Percentiles rank a stretch among this genome's conserved stretches.
These are phyloP conservation scores for Tokudaia tokunoshimensis DNA, from an alignment of 2,797 vertebrate species.

Conservation along the genomic window DNA sequence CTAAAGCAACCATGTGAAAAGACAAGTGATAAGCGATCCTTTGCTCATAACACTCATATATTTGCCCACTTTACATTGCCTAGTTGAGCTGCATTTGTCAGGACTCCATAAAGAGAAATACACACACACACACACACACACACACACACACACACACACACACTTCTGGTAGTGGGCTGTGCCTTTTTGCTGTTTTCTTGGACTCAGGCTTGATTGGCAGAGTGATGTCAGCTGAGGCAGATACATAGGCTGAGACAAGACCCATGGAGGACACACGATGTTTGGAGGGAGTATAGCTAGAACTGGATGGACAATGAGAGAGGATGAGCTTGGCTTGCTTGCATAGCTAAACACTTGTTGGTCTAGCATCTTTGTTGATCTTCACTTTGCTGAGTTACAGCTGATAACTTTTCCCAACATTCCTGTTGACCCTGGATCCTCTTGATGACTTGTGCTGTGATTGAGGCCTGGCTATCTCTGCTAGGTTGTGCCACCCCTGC, in stretches of 20 bases:
- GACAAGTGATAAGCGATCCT: not conserved
- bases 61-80: not conserved
- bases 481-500: not conserved
- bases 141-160: not conserved
- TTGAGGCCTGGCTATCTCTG: not conserved
- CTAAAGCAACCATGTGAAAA: not conserved
- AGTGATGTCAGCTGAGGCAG: not conserved
- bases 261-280: not conserved
- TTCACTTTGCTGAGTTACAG: not conserved
- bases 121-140: too few species aligned
- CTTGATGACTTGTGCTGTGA: not conserved
- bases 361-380: not conserved
- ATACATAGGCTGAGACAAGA: not conserved
- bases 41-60: not conserved
- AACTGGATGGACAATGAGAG: not conserved
- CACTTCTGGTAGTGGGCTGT: not conserved
- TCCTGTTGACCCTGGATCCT: not conserved
- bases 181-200: not conserved
- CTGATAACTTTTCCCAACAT: not conserved
- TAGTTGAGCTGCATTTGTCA: not conserved
- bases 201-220: not conserved
- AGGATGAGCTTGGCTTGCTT: not conserved
- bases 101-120: not conserved
- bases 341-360: not conserved
- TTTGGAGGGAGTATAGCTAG: not conserved